Percentiles rank a stretch among this genome's conserved stretches.
Evolutionary conservation across 2,797 vertebrate genomes (phyloP).

Genomic region (Spinus pinus): DNA sequence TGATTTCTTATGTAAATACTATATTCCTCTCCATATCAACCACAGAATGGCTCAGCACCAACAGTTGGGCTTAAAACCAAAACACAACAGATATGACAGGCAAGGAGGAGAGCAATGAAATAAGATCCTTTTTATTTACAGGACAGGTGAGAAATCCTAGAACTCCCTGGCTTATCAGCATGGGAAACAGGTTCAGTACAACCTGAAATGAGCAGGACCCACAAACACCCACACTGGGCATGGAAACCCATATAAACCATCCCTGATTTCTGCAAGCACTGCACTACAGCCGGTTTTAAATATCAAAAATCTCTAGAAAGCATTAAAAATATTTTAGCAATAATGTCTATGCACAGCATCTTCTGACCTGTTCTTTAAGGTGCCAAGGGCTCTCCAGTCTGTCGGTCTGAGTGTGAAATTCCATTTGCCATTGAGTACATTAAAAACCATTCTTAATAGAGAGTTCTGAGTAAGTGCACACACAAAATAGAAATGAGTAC

Average conservation of each 20-base stretch:
- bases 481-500: background rate
- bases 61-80: background rate
- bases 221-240: background rate
- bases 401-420: background rate
- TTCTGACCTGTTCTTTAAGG: background rate
- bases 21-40: background rate
- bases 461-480: background rate
- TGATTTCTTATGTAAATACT: background rate
- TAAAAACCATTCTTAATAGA: background rate
- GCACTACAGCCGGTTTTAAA: conserved; percentile 47
- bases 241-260: background rate
- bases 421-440: background rate
- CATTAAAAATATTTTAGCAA: conserved; percentile 17
- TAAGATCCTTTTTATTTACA: background rate
- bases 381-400: background rate
- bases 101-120: background rate
- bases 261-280: conserved; percentile 3
- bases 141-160: background rate
- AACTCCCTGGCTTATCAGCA: background rate
- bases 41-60: background rate
- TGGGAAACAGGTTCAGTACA: background rate
- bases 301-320: conserved; percentile 43
- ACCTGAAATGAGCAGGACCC: background rate
- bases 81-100: background rate
- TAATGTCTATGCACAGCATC: background rate